These are phyloP conservation scores for Wiebesia pumilae DNA, from an alignment of 1,140 invertebrate species.

Conservation along the genomic window DNA sequence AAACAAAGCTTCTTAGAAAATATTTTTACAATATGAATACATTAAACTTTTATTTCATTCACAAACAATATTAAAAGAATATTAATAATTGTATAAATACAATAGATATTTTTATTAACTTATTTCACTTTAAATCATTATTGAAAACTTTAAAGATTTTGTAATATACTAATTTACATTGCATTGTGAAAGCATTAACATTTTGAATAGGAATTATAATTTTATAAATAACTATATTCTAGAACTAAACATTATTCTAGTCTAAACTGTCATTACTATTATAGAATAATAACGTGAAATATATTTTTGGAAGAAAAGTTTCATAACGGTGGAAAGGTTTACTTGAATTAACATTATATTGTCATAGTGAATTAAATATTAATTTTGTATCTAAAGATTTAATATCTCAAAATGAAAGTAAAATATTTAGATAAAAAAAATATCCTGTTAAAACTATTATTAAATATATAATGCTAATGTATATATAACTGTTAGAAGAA, in stretches of 20 bases:
- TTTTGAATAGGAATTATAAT: background rate
- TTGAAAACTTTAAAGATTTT: background rate
- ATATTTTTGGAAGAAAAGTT: no score
- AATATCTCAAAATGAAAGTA: no score
- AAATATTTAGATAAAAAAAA: no score
- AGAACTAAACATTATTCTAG: background rate
- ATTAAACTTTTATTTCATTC: slow-evolving; percentile 9
- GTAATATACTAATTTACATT: background rate
- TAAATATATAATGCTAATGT: no score
- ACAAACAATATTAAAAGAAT: slow-evolving; percentile 8
- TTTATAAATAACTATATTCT: background rate
- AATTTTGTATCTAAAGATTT: no score
- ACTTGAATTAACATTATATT: no score
- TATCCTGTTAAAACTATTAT: no score
- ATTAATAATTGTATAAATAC: slow-evolving; percentile 5
- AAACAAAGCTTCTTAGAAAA: background rate
- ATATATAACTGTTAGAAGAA: no score
- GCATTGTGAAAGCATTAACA: background rate
- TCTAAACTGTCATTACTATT: no score
- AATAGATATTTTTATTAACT: background rate
- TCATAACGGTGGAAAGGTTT: no score
- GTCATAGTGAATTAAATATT: no score
- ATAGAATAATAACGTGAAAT: no score
- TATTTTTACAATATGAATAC: slow-evolving; percentile 6
- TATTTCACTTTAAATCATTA: slow-evolving; percentile 6